phyloP scores from a whole-genome alignment of 2,113 vertebrate genomes.

The Meriones unguiculatus region DNA sequence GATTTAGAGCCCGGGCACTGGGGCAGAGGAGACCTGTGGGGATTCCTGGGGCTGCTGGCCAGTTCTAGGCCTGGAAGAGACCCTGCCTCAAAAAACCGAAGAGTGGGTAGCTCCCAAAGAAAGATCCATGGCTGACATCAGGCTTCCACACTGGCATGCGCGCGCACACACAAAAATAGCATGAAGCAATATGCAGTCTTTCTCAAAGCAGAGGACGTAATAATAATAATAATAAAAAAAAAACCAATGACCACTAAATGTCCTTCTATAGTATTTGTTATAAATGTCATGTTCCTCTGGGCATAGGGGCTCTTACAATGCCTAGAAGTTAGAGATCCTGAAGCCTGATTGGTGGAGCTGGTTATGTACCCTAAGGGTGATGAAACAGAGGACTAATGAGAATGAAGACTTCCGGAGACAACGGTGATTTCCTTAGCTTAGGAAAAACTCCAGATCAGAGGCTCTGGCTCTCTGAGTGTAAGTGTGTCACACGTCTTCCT shows the following conservation, averaged over 20 bases:
- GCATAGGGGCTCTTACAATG: background rate
- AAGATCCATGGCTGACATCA: too few relatives aligned
- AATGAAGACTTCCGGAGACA: background rate
- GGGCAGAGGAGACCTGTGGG: too few relatives aligned
- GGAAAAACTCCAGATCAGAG: background rate
- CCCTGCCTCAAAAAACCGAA: too few relatives aligned
- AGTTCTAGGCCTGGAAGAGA: background rate
- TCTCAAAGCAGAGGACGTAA: background rate
- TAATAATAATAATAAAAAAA: background rate
- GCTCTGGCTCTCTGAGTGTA: background rate
- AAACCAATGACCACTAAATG: background rate
- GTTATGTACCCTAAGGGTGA: background rate
- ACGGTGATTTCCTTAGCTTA: background rate
- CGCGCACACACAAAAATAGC: background rate
- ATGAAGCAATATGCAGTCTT: background rate
- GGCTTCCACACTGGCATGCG: background rate
- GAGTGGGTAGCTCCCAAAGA: background rate
- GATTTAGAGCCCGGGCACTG: background rate
- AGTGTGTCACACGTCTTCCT: background rate
- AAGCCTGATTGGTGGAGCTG: background rate
- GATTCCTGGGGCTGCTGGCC: background rate
- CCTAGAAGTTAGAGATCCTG: background rate
- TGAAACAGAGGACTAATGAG: background rate
- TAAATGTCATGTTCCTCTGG: background rate
- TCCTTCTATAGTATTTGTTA: background rate